phyloP scores from a whole-genome alignment of 2,888 invertebrate species.

The Dicranocentrus wangi region DNA sequence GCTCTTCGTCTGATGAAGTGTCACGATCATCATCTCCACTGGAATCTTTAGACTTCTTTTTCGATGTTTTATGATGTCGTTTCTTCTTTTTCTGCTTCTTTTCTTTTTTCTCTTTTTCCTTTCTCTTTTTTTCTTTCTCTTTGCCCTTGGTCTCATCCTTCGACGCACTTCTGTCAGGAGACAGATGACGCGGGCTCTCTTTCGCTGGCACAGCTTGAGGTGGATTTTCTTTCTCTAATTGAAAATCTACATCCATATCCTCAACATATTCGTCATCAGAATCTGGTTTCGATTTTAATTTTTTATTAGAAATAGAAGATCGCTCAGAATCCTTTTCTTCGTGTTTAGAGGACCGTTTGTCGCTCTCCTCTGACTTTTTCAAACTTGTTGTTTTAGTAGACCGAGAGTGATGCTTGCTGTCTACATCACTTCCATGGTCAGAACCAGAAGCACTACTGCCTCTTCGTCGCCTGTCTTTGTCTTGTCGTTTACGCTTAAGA shows the following conservation, averaged over 20 bases:
- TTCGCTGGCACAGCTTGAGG: neutral
- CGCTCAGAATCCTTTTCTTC: constrained; percentile 75
- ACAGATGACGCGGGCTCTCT: constrained; percentile 4
- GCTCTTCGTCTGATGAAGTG: constrained; percentile 41
- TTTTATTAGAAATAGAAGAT: neutral
- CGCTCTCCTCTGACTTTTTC: constrained; percentile 54
- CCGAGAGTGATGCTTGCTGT: constrained; percentile 13
- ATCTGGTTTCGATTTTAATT: constrained; percentile 44
- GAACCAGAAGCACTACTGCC: constrained; percentile 32
- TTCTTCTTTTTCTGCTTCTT: constrained; percentile 65
- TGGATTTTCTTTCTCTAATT: constrained; percentile 64
- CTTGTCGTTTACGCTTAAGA: constrained; percentile 28
- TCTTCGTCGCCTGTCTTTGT: constrained; percentile 21
- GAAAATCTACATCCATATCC: constrained; percentile 67
- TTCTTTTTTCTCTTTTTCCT: constrained; percentile 44
- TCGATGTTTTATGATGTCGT: constrained; percentile 40
- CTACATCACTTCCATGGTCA: constrained; percentile 44
- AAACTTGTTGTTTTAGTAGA: neutral
- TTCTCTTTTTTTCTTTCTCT: constrained; percentile 57
- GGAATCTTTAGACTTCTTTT: constrained; percentile 43
- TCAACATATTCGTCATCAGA: constrained; percentile 59
- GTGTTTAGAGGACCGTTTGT: constrained; percentile 74
- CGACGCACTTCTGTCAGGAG: neutral
- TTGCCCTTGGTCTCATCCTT: constrained; percentile 33
- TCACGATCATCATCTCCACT: constrained; percentile 72